Conservation (phyloP, 2,888 invertebrate genomes). For the Sesamia inferens region DNA sequence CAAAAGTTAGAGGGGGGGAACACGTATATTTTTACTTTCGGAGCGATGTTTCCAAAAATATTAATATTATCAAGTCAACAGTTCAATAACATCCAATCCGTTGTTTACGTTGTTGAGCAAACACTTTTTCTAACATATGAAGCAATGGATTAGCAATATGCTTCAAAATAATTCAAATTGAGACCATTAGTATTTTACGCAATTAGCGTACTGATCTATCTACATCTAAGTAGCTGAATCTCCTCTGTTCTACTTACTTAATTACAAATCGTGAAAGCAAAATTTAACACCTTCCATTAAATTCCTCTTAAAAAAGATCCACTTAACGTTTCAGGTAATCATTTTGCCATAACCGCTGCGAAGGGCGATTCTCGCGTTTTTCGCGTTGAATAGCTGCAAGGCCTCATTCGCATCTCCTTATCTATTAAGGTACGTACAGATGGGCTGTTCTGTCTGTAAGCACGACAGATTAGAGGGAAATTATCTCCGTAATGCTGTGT, state of each 20-base stretch:
- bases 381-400: constrained; percentile 35
- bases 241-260: too few relatives aligned
- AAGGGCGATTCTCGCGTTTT: constrained; percentile 41
- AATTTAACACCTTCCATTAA: constrained; percentile 23
- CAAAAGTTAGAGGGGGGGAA: too few relatives aligned
- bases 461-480: constrained; percentile 44
- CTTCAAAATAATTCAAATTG: background rate
- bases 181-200: background rate
- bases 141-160: background rate
- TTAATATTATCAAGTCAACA: background rate
- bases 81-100: background rate
- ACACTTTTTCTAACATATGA: background rate
- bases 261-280: background rate
- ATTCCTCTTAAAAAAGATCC: background rate
- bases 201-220: background rate
- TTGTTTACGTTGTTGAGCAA: background rate
- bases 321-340: constrained; percentile 40
- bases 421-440: constrained; percentile 51
- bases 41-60: too few relatives aligned
- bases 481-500: constrained; percentile 21
- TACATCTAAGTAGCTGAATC: background rate
- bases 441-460: constrained; percentile 34
- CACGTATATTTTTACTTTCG: too few relatives aligned
- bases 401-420: constrained; percentile 53
- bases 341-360: constrained; percentile 37